These are phyloP conservation scores for Potamarius usumacintae DNA, from an alignment of 2,113 vertebrate species.

Conservation along the genomic window DNA sequence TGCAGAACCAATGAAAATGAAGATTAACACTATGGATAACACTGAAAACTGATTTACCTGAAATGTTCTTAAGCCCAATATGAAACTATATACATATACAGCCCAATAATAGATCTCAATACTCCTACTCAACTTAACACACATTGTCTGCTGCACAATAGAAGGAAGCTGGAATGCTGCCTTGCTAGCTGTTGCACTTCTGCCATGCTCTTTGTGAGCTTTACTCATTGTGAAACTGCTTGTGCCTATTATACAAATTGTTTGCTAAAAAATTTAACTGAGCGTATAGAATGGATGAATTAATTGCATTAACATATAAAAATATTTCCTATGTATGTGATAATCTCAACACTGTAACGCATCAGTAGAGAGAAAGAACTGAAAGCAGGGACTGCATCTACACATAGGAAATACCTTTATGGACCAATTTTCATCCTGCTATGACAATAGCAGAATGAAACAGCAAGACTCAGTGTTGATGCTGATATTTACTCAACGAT, in stretches of 20 bases:
- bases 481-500: neutral
- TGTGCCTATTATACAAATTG: neutral
- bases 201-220: neutral
- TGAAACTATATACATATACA: neutral
- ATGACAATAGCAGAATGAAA: neutral
- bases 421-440: neutral
- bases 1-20: neutral
- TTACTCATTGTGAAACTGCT: neutral
- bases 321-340: neutral
- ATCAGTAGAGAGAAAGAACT: neutral
- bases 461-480: neutral
- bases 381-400: neutral
- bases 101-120: neutral
- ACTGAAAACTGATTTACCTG: neutral
- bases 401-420: neutral
- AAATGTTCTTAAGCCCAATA: neutral
- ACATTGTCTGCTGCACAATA: conserved; percentile 1
- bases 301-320: neutral
- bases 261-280: neutral
- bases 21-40: neutral
- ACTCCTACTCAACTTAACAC: neutral
- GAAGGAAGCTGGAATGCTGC: conserved; percentile 20
- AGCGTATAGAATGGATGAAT: neutral
- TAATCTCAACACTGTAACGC: neutral
- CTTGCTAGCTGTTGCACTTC: neutral